Conservation (phyloP, 2,888 invertebrate genomes). For the Tanypteryx hageni region DNA sequence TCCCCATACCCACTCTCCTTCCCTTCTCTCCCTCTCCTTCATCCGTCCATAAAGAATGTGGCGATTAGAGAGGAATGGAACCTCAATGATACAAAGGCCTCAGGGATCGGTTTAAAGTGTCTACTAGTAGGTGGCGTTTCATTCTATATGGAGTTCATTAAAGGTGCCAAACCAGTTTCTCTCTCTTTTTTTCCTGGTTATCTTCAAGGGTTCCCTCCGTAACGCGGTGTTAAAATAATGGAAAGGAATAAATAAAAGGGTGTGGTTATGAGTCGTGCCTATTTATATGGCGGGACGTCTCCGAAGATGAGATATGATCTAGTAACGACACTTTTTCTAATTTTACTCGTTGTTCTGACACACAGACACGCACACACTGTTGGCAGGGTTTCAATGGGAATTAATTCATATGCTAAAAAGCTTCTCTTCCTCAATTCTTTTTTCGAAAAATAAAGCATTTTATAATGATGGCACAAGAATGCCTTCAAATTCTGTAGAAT, state of each 20-base stretch:
- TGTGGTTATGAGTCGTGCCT: background rate
- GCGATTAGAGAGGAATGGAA: conserved; percentile 5
- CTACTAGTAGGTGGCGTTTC: background rate
- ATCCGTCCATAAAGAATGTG: background rate
- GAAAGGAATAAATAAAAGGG: conserved; percentile 30
- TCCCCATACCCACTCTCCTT: too few relatives aligned
- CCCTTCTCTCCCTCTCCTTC: too few relatives aligned
- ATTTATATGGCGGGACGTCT: background rate
- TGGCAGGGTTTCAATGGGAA: too few relatives aligned
- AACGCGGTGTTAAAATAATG: conserved; percentile 17
- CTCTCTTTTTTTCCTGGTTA: background rate
- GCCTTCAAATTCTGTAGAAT: too few relatives aligned
- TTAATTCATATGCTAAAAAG: too few relatives aligned
- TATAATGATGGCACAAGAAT: too few relatives aligned
- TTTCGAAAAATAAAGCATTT: too few relatives aligned
- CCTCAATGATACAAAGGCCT: background rate
- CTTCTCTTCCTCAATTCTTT: too few relatives aligned
- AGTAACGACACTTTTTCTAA: too few relatives aligned
- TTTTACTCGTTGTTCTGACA: too few relatives aligned
- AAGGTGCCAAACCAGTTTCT: conserved; percentile 1
- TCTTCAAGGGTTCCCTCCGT: background rate
- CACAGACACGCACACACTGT: too few relatives aligned
- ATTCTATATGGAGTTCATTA: conserved; percentile 21
- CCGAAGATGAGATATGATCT: too few relatives aligned
- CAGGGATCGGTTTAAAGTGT: background rate